Evolutionary conservation across 2,888 invertebrate species (phyloP).

Genomic region (Galeopsomyia nigrocyanea): DNA sequence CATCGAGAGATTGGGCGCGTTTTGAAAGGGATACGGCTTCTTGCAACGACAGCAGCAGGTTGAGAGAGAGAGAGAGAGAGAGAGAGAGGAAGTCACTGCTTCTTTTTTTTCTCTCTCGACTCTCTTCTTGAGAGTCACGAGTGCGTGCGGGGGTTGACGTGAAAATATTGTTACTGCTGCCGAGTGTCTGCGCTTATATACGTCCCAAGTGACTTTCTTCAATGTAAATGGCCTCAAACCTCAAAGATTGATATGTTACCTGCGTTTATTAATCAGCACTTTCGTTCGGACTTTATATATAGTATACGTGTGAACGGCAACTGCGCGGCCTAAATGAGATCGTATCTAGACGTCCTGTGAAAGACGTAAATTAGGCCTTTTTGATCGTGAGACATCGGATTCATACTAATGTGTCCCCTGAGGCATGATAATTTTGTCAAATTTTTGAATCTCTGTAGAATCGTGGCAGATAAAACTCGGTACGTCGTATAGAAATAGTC

Average conservation of each 20-base stretch:
- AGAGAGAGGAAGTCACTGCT: conserved; percentile 4
- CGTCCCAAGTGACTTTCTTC: conserved; percentile 28
- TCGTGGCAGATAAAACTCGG: too few relatives aligned
- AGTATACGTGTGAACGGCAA: too few relatives aligned
- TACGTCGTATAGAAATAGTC: too few relatives aligned
- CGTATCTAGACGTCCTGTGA: neutral
- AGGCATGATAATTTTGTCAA: neutral
- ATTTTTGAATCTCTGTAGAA: too few relatives aligned
- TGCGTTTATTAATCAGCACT: conserved; percentile 39
- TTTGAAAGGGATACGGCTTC: conserved; percentile 48
- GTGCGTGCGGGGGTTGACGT: conserved; percentile 24
- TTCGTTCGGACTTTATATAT: conserved; percentile 2
- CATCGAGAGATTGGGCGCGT: conserved; percentile 34
- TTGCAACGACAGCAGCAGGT: conserved; percentile 13
- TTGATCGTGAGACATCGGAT: conserved; percentile 10
- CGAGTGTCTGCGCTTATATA: too few relatives aligned
- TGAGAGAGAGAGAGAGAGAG: conserved; percentile 8
- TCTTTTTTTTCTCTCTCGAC: neutral
- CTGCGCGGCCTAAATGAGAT: neutral
- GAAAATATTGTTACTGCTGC: conserved; percentile 41
- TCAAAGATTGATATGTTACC: conserved; percentile 34
- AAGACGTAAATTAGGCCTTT: conserved; percentile 33
- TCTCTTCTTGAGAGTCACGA: conserved; percentile 27
- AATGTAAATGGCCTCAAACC: conserved; percentile 20
- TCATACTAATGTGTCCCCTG: conserved; percentile 5